phyloP scores from a whole-genome alignment of 2,797 vertebrate species.

The Xenops minutus region DNA sequence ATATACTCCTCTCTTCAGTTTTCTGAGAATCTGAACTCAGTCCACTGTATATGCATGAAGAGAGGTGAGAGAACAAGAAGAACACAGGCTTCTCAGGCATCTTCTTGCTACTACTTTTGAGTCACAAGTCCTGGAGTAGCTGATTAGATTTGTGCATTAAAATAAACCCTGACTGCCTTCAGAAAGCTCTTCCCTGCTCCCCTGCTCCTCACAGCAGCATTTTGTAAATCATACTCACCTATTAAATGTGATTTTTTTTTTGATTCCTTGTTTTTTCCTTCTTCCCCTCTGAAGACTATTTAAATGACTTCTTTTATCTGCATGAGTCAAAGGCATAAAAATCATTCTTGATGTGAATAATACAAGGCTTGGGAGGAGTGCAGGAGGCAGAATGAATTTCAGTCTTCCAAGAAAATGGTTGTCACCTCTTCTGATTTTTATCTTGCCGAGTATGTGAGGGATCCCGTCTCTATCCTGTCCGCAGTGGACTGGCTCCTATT shows the following conservation, averaged over 20 bases:
- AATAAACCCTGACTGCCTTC: neutral
- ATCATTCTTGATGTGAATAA: neutral
- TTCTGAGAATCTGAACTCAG: neutral
- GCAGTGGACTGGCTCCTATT: neutral
- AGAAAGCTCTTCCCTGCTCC: neutral
- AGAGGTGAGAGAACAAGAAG: neutral
- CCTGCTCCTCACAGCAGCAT: neutral
- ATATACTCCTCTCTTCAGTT: neutral
- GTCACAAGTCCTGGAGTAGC: neutral
- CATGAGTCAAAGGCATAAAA: neutral
- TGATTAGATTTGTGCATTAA: neutral
- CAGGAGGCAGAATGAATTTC: neutral
- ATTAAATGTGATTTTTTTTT: neutral
- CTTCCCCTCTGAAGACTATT: neutral
- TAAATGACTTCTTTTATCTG: neutral
- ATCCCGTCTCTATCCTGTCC: neutral
- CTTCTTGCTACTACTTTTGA: neutral
- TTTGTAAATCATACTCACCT: neutral
- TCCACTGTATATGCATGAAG: neutral
- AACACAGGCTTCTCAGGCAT: neutral
- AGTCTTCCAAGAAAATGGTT: neutral
- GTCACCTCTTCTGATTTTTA: neutral
- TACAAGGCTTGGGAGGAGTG: neutral
- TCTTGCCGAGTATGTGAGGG: fast-evolving
- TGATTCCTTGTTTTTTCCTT: neutral